Percentiles rank a stretch among this genome's conserved stretches.
Evolutionary conservation across 2,797 vertebrate genomes (phyloP).

Genomic region (Cuniculus paca): DNA sequence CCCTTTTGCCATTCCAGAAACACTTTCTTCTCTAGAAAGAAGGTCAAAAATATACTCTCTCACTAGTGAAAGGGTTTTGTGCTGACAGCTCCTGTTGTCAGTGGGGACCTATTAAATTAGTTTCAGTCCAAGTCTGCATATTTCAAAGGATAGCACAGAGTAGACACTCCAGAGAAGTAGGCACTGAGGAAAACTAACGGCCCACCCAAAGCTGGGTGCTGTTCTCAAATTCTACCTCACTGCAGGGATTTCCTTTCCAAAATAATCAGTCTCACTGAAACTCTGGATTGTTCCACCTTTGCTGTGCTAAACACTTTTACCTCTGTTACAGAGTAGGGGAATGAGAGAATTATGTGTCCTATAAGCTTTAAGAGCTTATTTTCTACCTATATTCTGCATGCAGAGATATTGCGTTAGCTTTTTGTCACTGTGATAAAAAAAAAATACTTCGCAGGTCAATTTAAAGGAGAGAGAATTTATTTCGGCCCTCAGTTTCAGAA

Average conservation of each 20-base stretch:
- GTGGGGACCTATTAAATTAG: conserved; percentile 61
- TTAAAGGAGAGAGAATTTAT: neutral
- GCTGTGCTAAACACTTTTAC: neutral
- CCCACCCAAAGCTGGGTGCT: too few relatives aligned
- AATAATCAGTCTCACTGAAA: neutral
- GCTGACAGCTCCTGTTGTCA: conserved; percentile 66
- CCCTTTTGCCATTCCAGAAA: conserved; percentile 73
- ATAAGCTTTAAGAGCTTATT: neutral
- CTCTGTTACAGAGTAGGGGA: neutral
- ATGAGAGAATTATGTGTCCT: neutral
- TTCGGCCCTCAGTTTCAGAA: neutral
- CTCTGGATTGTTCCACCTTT: neutral
- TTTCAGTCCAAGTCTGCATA: conserved; percentile 34
- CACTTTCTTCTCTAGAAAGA: conserved; percentile 67
- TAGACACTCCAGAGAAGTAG: neutral
- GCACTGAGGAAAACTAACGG: neutral
- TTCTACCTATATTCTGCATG: neutral
- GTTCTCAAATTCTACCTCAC: neutral
- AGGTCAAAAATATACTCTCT: conserved; percentile 66
- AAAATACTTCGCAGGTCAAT: neutral
- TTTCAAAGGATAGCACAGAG: conserved; percentile 32
- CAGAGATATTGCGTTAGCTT: neutral
- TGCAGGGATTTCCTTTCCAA: neutral
- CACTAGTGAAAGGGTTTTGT: conserved; percentile 18
- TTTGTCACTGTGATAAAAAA: neutral